A percentile compares a stretch with the other conserved stretches of the same genome.
These are phyloP conservation scores for Strigops habroptila DNA, from an alignment of 2,113 vertebrate species.

Conservation along the genomic window DNA sequence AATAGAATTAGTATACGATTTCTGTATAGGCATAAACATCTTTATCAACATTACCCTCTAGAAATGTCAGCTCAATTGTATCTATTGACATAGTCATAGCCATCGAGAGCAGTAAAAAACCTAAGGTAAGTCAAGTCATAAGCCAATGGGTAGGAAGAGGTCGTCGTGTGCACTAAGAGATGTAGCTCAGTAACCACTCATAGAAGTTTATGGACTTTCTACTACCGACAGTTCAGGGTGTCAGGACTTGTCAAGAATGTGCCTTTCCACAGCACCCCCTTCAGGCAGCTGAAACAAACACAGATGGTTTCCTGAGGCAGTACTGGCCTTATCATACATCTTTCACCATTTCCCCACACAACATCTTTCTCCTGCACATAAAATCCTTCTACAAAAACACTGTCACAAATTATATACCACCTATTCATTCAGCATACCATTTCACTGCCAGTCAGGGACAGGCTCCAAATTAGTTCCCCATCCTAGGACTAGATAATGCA, in stretches of 20 bases:
- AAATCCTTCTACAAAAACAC: background rate
- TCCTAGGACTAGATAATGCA: background rate
- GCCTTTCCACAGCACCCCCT: background rate
- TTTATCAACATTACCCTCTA: background rate
- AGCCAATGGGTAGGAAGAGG: background rate
- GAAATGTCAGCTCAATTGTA: background rate
- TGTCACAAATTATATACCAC: background rate
- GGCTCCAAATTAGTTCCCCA: background rate
- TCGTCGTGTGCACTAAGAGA: background rate
- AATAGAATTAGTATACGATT: background rate
- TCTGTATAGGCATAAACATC: background rate
- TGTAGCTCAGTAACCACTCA: background rate
- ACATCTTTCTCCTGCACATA: background rate
- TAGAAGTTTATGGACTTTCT: background rate
- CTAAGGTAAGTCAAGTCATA: background rate
- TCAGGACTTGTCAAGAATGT: background rate
- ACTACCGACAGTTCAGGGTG: background rate
- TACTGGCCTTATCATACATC: background rate
- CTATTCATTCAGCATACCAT: background rate
- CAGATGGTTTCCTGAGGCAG: background rate
- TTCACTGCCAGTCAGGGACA: background rate
- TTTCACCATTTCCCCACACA: background rate
- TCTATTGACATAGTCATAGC: background rate
- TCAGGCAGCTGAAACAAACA: background rate
- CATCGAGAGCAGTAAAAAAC: background rate